phyloP scores from a whole-genome alignment of 2,888 invertebrate genomes.

The Malachius bipustulatus region DNA sequence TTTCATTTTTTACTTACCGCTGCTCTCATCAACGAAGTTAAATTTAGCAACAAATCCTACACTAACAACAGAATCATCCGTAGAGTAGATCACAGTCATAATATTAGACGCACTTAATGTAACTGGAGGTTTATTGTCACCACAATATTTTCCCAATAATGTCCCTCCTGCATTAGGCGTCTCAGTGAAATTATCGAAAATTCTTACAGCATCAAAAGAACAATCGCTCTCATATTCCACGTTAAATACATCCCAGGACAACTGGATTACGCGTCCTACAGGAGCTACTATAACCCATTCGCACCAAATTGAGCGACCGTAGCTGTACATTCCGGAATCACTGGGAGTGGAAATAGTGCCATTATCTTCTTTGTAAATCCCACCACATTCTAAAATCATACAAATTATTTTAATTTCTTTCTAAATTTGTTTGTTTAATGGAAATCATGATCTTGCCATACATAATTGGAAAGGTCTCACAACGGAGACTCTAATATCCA shows the following conservation, averaged over 20 bases:
- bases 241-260: slow-evolving; percentile 63
- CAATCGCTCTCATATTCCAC: slow-evolving; percentile 48
- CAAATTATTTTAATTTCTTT: too few relatives aligned
- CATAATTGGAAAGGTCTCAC: too few relatives aligned
- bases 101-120: slow-evolving; percentile 55
- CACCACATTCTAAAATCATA: background rate
- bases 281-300: slow-evolving; percentile 69
- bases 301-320: slow-evolving; percentile 47
- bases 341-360: background rate
- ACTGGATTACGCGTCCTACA: slow-evolving; percentile 50
- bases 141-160: slow-evolving; percentile 50
- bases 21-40: slow-evolving; percentile 46
- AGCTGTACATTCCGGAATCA: slow-evolving; percentile 35
- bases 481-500: too few relatives aligned
- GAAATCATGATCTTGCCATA: too few relatives aligned
- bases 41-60: slow-evolving; percentile 69
- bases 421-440: too few relatives aligned
- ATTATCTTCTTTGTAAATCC: background rate
- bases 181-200: slow-evolving; percentile 44
- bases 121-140: slow-evolving; percentile 49
- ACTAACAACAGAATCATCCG: slow-evolving; percentile 45
- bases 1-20: slow-evolving; percentile 36
- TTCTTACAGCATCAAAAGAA: slow-evolving; percentile 53
- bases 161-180: slow-evolving; percentile 38
- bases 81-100: slow-evolving; percentile 55